Conservation (phyloP, 2,888 invertebrate species). For the Nipponacmea schrenckii region DNA sequence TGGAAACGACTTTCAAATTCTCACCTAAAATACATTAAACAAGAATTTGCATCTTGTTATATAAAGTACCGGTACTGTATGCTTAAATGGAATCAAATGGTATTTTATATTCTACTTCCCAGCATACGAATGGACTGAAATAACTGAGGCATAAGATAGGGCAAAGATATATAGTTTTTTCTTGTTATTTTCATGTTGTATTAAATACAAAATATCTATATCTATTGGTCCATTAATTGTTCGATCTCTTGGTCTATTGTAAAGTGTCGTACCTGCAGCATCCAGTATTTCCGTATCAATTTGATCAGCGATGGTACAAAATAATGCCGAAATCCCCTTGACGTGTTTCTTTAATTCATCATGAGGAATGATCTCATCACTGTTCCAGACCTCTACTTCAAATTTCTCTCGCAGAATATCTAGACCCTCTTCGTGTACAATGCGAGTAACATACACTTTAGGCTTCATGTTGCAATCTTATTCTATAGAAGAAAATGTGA, state of each 20-base stretch:
- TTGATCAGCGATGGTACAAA: constrained; percentile 83
- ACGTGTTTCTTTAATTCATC: constrained; percentile 78
- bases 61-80: too few relatives aligned
- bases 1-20: constrained; percentile 82
- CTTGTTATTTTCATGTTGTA: neutral
- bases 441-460: constrained; percentile 49
- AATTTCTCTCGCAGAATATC: constrained; percentile 35
- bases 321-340: constrained; percentile 78
- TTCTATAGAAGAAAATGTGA: too few relatives aligned
- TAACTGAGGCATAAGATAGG: too few relatives aligned
- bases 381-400: constrained; percentile 44
- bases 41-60: too few relatives aligned
- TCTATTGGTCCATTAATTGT: too few relatives aligned
- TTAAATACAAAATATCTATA: too few relatives aligned
- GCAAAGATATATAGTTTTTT: too few relatives aligned
- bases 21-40: constrained; percentile 69
- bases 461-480: constrained; percentile 13
- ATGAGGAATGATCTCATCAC: constrained; percentile 61
- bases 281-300: constrained; percentile 82
- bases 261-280: constrained; percentile 71
- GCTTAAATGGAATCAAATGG: neutral
- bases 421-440: constrained; percentile 44
- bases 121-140: too few relatives aligned
- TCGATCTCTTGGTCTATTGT: too few relatives aligned
- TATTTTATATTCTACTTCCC: neutral